phyloP scores from a whole-genome alignment of 2,888 invertebrate species.

The Axea sp. region DNA sequence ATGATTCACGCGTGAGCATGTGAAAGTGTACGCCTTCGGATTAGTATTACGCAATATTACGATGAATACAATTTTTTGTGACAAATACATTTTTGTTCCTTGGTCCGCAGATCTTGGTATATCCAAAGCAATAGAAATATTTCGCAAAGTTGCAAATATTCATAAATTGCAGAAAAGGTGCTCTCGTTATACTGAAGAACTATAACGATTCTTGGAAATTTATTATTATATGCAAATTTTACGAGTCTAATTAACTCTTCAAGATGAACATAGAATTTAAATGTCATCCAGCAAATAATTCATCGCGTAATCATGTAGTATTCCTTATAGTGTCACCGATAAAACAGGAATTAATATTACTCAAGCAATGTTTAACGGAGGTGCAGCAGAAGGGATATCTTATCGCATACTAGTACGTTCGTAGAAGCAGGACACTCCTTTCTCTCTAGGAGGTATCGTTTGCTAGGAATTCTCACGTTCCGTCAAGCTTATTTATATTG shows the following conservation, averaged over 20 bases:
- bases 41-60: constrained; percentile 41
- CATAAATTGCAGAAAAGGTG: constrained; percentile 5
- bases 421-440: constrained; percentile 63
- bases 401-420: constrained; percentile 58
- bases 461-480: constrained; percentile 63
- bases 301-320: constrained; percentile 42
- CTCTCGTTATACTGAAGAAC: constrained; percentile 18
- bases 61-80: constrained; percentile 38
- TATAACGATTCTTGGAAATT: constrained; percentile 14
- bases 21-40: constrained; percentile 41
- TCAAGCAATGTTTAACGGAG: constrained; percentile 62
- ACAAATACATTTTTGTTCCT: too few species aligned
- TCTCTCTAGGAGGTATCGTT: constrained; percentile 62
- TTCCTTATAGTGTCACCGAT: constrained; percentile 42
- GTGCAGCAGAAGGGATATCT: constrained; percentile 44
- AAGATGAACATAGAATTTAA: constrained; percentile 45
- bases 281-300: constrained; percentile 54
- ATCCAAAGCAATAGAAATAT: too few species aligned
- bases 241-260: constrained; percentile 50
- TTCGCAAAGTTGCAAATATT: too few species aligned
- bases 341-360: constrained; percentile 64
- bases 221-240: constrained; percentile 41
- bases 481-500: constrained; percentile 62
- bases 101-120: too few species aligned
- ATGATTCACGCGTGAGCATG: constrained; percentile 64